Conservation (phyloP, 2,113 vertebrate genomes). For the Micromys minutus region DNA sequence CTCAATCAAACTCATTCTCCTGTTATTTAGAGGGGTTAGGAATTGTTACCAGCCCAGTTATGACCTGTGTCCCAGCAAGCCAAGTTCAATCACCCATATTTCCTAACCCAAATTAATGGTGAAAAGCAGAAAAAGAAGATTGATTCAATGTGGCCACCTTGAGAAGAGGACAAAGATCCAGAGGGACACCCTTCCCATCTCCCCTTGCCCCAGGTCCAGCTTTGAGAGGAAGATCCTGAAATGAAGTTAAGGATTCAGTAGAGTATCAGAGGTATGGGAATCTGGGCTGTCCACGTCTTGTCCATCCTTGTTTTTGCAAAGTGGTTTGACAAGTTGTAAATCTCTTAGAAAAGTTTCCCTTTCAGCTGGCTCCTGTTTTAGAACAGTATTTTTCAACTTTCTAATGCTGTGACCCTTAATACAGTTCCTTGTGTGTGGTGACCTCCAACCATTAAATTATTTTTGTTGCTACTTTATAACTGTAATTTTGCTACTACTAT, state of each 20-base stretch:
- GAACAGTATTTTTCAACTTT: neutral
- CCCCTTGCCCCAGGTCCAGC: neutral
- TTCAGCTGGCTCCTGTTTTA: neutral
- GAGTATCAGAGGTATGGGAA: neutral
- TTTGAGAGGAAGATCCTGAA: neutral
- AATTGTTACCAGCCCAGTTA: neutral
- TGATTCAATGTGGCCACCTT: neutral
- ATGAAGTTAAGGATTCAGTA: neutral
- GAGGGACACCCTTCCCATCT: too few species aligned
- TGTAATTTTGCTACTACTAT: neutral
- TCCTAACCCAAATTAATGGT: neutral
- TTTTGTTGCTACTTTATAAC: neutral
- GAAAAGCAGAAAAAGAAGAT: neutral
- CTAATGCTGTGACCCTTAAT: neutral
- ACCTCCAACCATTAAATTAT: neutral
- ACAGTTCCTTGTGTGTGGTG: neutral
- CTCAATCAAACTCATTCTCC: neutral
- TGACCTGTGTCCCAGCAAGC: neutral
- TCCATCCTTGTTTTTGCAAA: too few species aligned
- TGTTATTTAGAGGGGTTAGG: neutral
- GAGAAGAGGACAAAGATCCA: neutral
- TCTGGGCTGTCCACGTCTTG: neutral
- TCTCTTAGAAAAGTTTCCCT: neutral
- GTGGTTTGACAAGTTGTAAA: neutral
- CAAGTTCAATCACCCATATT: neutral